These are phyloP conservation scores for Julus scanicus DNA, from an alignment of 2,888 invertebrate genomes.

Conservation along the genomic window DNA sequence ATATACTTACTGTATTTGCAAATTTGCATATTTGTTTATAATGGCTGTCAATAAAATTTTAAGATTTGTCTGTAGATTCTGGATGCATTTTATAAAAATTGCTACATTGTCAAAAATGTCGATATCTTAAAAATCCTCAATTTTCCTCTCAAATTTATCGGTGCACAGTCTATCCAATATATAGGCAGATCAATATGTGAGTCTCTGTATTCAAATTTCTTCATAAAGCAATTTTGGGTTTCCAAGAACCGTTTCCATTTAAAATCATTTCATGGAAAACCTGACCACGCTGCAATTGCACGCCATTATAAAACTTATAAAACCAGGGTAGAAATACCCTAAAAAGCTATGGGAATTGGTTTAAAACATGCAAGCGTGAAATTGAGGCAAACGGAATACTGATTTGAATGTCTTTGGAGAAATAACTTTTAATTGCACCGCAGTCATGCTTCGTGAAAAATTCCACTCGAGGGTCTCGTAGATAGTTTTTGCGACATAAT, in stretches of 20 bases:
- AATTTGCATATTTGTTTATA: too few species aligned
- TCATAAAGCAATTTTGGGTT: neutral
- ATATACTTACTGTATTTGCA: too few species aligned
- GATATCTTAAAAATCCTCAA: too few species aligned
- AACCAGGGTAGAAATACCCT: neutral
- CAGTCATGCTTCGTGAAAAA: conserved; percentile 22
- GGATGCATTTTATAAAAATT: too few species aligned
- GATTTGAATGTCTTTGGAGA: conserved; percentile 40
- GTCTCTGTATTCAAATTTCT: neutral
- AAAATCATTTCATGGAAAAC: neutral
- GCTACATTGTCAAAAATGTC: too few species aligned
- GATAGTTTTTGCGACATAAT: neutral
- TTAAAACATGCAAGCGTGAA: conserved; percentile 40
- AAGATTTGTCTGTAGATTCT: too few species aligned
- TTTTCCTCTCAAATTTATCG: too few species aligned
- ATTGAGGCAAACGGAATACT: conserved; percentile 15
- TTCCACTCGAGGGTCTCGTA: neutral
- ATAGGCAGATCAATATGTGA: neutral
- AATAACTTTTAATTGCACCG: conserved; percentile 23
- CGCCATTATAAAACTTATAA: neutral
- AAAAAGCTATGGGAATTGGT: neutral
- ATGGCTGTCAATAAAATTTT: too few species aligned
- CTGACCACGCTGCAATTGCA: neutral
- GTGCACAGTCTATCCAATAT: too few species aligned
- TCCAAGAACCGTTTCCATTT: conserved; percentile 11